Base-by-base conservation (phyloP, 1,140 invertebrate species). In the Andricus grossulariae region DNA sequence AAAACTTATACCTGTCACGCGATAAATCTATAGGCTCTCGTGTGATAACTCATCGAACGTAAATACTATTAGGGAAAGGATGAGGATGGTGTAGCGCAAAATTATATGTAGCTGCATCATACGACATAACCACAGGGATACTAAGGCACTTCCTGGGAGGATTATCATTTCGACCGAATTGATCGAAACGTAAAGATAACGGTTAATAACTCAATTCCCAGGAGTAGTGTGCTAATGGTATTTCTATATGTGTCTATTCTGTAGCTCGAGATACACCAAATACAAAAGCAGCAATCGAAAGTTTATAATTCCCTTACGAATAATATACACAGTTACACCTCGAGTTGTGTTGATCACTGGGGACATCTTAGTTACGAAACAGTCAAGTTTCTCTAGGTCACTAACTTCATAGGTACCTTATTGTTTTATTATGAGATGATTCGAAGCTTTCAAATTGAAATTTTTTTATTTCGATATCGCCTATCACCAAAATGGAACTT, bases 151-250 rank as follows among this genome's bases (percentile, higher is more conserved):
- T 70, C 77, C 75, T 74, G 74, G 77, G 60, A 71, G 81, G 76
- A 85, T 84, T 84, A 85, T 78, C 83, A 74, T 84, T 83, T 18
- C 77, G 57, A 75, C 81, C 75, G 72, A 84, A 85, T 85, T 80
- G 83, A 84, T 85, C 84, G 78, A 80, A 83, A 85, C 80, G 80
- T 77, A 79, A 77, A 80, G 84, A 86, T 84, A 85, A 86, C 73
- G 57, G 79, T 78, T 80, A 80, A 85, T 81, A 83, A 81, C 82
- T 83, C 84, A 39, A 66, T 66, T 66, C 79, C 77, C 76, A 21
- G 18, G 21, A 70, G 77, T 74, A 72, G 75, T 78, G 72, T 75
- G 60, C 75, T 85, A 79, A 78, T 75, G 75, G 51, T 75, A 73
- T 71, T 79, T 77, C 57, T 66, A 66, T 66, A 15, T 66, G 13